Conservation (phyloP, 1,140 invertebrate species). For the Drosophila asahinai region DNA sequence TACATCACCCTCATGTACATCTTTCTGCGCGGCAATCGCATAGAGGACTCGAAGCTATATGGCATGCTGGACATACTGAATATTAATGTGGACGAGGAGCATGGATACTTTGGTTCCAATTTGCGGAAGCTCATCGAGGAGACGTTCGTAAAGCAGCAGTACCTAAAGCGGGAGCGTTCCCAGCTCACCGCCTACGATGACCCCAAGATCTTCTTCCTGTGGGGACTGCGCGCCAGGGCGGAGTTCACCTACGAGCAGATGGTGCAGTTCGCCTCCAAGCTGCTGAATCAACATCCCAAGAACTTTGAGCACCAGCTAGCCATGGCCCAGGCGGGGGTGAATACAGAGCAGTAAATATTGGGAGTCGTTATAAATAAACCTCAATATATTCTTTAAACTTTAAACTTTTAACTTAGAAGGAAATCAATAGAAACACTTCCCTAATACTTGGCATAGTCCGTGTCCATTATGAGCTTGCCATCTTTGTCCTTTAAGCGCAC, state of each 20-base stretch:
- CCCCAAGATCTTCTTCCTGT: slow-evolving; percentile 43
- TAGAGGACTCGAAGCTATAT: slow-evolving; percentile 59
- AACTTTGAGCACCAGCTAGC: slow-evolving; percentile 48
- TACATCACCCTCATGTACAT: slow-evolving; percentile 71
- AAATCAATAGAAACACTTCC: not conserved
- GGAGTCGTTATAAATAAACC: not conserved
- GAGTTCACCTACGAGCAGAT: slow-evolving; percentile 49
- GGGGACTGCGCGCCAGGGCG: slow-evolving; percentile 61
- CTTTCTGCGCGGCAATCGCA: slow-evolving; percentile 51
- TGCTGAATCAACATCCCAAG: slow-evolving; percentile 35
- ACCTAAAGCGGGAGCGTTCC: slow-evolving; percentile 69
- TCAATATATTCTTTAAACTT: not conserved
- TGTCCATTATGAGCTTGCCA: slow-evolving; percentile 92
- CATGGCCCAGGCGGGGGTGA: slow-evolving; percentile 29
- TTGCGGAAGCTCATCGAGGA: slow-evolving; percentile 68
- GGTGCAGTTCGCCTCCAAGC: slow-evolving; percentile 47
- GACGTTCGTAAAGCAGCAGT: slow-evolving; percentile 75
- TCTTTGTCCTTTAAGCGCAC: slow-evolving; percentile 94
- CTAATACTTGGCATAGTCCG: slow-evolving; percentile 83
- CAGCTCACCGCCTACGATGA: slow-evolving; percentile 57
- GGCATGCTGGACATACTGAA: slow-evolving; percentile 49
- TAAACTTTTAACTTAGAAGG: slow-evolving; percentile 1
- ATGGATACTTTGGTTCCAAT: slow-evolving; percentile 65
- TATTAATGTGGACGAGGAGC: slow-evolving; percentile 60
- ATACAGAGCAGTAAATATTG: slow-evolving; percentile 5